Evolutionary conservation across 2,888 invertebrate genomes (phyloP).

Genomic region (Hetaerina titia): DNA sequence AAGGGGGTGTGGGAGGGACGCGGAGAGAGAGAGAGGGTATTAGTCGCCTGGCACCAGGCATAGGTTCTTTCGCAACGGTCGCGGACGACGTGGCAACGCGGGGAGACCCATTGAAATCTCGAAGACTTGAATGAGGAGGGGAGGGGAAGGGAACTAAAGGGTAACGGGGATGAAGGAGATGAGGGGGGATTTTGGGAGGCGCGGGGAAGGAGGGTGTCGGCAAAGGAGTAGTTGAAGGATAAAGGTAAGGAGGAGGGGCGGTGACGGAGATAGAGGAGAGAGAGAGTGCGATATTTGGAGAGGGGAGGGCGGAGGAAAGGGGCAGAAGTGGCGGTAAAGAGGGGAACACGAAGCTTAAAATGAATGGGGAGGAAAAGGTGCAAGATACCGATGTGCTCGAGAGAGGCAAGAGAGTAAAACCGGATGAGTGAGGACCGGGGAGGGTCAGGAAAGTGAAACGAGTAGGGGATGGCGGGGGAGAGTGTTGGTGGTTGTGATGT

Average conservation of each 20-base stretch:
- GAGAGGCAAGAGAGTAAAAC: not conserved
- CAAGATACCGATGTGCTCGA: constrained; percentile 42
- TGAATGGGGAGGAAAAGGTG: constrained; percentile 57
- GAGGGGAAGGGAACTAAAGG: not conserved
- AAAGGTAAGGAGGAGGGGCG: not conserved
- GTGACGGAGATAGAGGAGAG: not conserved
- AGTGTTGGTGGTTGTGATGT: too few species aligned
- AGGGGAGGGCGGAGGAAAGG: not conserved
- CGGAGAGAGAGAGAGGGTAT: constrained; percentile 19
- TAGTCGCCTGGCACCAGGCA: constrained; percentile 51
- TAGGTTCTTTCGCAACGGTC: constrained; percentile 65
- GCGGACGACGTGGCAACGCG: constrained; percentile 20
- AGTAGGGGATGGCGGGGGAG: too few species aligned
- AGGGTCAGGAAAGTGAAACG: not conserved
- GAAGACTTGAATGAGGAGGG: constrained; percentile 55
- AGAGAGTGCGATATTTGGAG: not conserved
- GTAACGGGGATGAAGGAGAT: not conserved
- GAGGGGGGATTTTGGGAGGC: not conserved
- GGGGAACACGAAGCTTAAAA: not conserved
- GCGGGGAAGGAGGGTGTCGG: not conserved
- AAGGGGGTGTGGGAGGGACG: not conserved
- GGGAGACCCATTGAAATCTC: constrained; percentile 53
- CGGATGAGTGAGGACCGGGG: not conserved
- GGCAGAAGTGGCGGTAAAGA: not conserved
- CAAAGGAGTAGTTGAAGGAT: not conserved